Percentiles rank a stretch among this genome's conserved stretches.
Evolutionary conservation across 2,888 invertebrate genomes (phyloP).

Genomic region (Meteorus cinctellus): DNA sequence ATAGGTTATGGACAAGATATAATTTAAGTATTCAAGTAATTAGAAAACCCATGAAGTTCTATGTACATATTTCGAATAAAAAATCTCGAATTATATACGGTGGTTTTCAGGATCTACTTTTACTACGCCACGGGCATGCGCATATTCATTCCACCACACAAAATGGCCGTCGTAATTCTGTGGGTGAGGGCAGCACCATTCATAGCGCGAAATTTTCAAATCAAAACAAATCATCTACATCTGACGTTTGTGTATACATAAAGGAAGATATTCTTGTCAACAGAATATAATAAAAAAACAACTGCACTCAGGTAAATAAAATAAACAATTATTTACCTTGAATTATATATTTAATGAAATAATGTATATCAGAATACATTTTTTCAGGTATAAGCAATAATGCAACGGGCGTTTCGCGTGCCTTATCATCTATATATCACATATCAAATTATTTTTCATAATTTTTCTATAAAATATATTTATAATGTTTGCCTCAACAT

Average conservation of each 20-base stretch:
- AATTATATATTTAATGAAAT: conserved; percentile 62
- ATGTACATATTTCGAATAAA: not conserved
- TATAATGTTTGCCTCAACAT: conserved; percentile 42
- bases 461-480: conserved; percentile 52
- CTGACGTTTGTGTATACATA: not conserved
- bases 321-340: conserved; percentile 9
- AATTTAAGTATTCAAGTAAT: not conserved
- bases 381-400: conserved; percentile 45
- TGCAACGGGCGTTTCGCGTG: conserved; percentile 57
- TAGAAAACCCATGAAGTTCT: not conserved
- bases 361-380: conserved; percentile 64
- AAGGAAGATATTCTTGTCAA: not conserved
- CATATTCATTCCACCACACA: not conserved
- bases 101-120: conserved; percentile 28
- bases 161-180: conserved; percentile 7
- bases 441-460: conserved; percentile 59
- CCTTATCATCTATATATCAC: conserved; percentile 66
- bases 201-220: not conserved
- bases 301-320: not conserved
- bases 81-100: not conserved
- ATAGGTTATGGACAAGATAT: not conserved
- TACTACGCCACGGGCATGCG: conserved; percentile 25
- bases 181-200: conserved; percentile 12
- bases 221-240: not conserved
- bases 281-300: not conserved